phyloP scores from a whole-genome alignment of 2,113 vertebrate species.

The Argyrosomus japonicus region DNA sequence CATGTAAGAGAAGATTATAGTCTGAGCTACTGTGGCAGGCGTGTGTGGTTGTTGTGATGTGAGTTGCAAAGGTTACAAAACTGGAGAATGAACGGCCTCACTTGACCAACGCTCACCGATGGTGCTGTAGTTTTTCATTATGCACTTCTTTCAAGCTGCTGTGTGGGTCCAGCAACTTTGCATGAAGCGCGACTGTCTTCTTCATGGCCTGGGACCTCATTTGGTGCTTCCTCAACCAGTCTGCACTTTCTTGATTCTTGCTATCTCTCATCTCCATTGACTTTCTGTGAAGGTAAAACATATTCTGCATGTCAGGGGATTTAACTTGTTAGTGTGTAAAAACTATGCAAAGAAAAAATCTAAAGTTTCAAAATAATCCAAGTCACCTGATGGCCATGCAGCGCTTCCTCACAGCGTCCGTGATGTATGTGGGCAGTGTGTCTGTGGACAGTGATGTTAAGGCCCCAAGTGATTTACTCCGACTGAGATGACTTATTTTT shows the following conservation, averaged over 20 bases:
- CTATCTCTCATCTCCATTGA: constrained; percentile 87
- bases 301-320: constrained; percentile 6
- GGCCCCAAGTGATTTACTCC: constrained; percentile 85
- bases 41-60: constrained; percentile 39
- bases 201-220: constrained; percentile 87
- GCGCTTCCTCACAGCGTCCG: constrained; percentile 90
- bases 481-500: constrained; percentile 73
- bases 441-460: constrained; percentile 89
- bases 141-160: constrained; percentile 89
- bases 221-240: constrained; percentile 88
- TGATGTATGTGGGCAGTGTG: constrained; percentile 92
- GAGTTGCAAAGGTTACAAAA: constrained; percentile 26
- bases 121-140: constrained; percentile 87
- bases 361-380: neutral
- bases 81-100: neutral
- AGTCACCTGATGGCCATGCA: constrained; percentile 89
- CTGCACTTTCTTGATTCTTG: constrained; percentile 81
- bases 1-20: constrained; percentile 60
- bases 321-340: neutral
- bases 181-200: constrained; percentile 86
- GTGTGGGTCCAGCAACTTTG: constrained; percentile 92
- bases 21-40: constrained; percentile 32
- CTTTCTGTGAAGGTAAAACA: constrained; percentile 77
- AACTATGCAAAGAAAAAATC: neutral
- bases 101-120: constrained; percentile 83